Evolutionary conservation across 2,888 invertebrate genomes (phyloP).

Genomic region (Cactoblastis cactorum): DNA sequence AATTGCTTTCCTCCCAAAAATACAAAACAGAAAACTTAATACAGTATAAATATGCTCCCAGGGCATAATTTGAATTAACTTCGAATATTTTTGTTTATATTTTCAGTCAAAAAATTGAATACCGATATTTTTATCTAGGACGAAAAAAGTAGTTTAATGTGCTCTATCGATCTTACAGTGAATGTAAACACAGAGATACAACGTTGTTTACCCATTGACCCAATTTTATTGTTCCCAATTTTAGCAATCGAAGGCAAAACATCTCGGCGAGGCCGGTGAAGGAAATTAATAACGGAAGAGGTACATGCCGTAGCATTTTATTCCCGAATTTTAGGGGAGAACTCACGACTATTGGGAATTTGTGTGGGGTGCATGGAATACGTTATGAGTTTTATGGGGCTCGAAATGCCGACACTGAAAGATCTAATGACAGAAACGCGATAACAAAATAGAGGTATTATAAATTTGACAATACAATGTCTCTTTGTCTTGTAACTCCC

Average conservation of each 20-base stretch:
- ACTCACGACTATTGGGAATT: constrained; percentile 1
- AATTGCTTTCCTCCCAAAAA: no score
- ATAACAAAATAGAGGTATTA: background rate
- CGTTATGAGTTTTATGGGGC: constrained; percentile 7
- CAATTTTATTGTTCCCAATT: constrained; percentile 2
- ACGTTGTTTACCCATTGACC: constrained; percentile 8
- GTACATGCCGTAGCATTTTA: constrained; percentile 8
- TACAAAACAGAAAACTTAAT: no score
- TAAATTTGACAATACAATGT: no score
- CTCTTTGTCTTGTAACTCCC: no score
- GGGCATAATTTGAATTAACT: no score
- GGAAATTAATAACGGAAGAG: constrained; percentile 13
- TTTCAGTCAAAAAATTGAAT: background rate
- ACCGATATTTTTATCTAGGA: background rate
- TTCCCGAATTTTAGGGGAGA: background rate
- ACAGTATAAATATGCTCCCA: no score
- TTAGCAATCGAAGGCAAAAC: background rate
- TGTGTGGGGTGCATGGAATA: background rate
- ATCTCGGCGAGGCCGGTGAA: background rate
- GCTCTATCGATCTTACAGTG: background rate
- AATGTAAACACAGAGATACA: background rate
- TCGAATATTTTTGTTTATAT: background rate
- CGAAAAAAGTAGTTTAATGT: background rate
- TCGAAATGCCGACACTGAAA: background rate
- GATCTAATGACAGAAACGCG: background rate